Percentiles rank a stretch among this genome's conserved stretches.
phyloP scores from a whole-genome alignment of 2,797 vertebrate genomes.

The Zenarchopterus dispar region DNA sequence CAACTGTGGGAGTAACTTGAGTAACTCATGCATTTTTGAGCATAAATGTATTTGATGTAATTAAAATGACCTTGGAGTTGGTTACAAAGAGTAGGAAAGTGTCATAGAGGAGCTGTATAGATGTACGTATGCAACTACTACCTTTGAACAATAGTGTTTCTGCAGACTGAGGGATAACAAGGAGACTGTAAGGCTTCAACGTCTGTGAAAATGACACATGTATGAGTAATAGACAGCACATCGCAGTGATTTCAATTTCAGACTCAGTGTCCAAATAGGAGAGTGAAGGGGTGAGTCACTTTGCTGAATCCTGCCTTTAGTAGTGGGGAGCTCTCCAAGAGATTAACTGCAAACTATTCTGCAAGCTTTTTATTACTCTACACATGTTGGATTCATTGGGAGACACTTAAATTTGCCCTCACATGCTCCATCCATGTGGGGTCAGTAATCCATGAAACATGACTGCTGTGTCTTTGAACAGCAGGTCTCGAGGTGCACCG shows the following conservation, averaged over 20 bases:
- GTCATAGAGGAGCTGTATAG: constrained; percentile 8
- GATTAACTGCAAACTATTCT: no score
- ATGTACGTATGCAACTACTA: constrained; percentile 66
- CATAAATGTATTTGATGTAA: constrained; percentile 46
- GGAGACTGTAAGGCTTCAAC: constrained; percentile 38
- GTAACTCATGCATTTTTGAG: constrained; percentile 72
- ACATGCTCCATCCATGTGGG: neutral
- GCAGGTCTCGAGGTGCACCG: no score
- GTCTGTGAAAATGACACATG: constrained; percentile 11
- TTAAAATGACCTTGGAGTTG: constrained; percentile 52
- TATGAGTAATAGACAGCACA: constrained; percentile 2
- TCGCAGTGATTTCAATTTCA: constrained; percentile 44
- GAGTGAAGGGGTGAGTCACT: constrained; percentile 29
- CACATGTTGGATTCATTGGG: constrained; percentile 18
- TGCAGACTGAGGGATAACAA: constrained; percentile 59
- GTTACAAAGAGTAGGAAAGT: constrained; percentile 59
- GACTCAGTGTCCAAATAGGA: constrained; percentile 37
- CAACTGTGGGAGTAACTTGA: constrained; percentile 69
- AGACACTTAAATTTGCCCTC: neutral
- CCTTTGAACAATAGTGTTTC: constrained; percentile 51
- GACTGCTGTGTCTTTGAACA: neutral
- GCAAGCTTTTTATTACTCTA: no score
- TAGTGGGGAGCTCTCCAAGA: no score
- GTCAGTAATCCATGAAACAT: constrained; percentile 5
- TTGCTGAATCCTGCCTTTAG: no score